Conservation (phyloP, 2,888 invertebrate genomes). For the Papilio protenor region DNA sequence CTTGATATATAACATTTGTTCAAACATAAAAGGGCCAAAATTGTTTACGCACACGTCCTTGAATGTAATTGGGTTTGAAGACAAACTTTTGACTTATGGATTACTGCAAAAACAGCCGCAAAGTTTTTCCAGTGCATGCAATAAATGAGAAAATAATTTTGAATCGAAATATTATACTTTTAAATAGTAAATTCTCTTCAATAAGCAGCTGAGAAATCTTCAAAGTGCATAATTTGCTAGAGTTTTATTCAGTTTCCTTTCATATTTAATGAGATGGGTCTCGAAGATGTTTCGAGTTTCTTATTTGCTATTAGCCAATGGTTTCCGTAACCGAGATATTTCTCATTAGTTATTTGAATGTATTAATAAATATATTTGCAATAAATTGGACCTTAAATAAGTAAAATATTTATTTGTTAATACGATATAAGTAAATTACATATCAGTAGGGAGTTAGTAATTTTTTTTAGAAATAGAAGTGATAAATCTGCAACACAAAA, state of each 20-base stretch:
- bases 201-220: slow-evolving; percentile 3
- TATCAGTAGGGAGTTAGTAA: too few species aligned
- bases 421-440: too few species aligned
- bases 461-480: too few species aligned
- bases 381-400: neutral
- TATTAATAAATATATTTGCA: neutral
- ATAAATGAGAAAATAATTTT: neutral
- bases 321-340: neutral
- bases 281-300: slow-evolving; percentile 15
- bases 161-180: neutral
- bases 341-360: slow-evolving; percentile 1
- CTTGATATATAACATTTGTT: neutral
- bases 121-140: too few species aligned
- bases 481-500: too few species aligned
- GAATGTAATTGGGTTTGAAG: too few species aligned
- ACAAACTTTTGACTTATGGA: too few species aligned
- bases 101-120: too few species aligned
- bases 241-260: slow-evolving; percentile 9
- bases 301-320: slow-evolving; percentile 14
- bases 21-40: neutral
- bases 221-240: slow-evolving; percentile 8
- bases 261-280: slow-evolving; percentile 29
- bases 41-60: too few species aligned
- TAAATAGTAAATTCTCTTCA: neutral
- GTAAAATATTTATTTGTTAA: too few species aligned